These are phyloP conservation scores for Chaetodon trifasciatus DNA, from an alignment of 2,797 vertebrate species.

Conservation along the genomic window DNA sequence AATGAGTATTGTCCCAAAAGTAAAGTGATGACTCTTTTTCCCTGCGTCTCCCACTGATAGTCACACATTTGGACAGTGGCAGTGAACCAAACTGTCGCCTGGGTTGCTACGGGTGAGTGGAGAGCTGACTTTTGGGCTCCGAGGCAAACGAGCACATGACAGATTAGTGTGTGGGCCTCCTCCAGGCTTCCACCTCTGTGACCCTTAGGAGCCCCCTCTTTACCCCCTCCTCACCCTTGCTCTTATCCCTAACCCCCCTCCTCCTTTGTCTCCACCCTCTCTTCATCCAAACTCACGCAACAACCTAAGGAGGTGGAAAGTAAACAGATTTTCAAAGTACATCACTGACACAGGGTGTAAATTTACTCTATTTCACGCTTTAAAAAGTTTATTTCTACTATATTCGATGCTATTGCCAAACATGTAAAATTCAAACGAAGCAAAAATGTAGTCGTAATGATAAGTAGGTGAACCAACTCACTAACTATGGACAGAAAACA, in stretches of 20 bases:
- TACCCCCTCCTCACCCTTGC: constrained; percentile 67
- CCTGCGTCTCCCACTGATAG: constrained; percentile 56
- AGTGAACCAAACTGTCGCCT: constrained; percentile 84
- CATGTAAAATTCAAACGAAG: background rate
- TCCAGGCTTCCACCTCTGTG: constrained; percentile 88
- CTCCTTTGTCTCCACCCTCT: constrained; percentile 70
- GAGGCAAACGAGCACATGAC: constrained; percentile 91
- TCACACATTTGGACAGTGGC: constrained; percentile 77
- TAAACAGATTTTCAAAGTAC: constrained; percentile 55
- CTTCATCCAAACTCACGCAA: constrained; percentile 66
- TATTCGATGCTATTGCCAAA: background rate
- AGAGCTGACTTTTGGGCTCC: constrained; percentile 86
- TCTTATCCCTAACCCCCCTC: constrained; percentile 61
- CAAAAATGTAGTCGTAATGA: constrained; percentile 2
- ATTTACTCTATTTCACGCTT: constrained; percentile 21
- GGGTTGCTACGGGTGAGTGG: constrained; percentile 88
- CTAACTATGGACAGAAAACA: background rate
- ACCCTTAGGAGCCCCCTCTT: constrained; percentile 85
- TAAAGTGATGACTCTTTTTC: constrained; percentile 75
- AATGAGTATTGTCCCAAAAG: constrained; percentile 57
- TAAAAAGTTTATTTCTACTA: background rate
- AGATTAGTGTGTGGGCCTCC: constrained; percentile 90
- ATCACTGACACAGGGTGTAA: constrained; percentile 8
- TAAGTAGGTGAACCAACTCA: background rate
- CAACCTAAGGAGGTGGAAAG: constrained; percentile 60